These are phyloP conservation scores for Halcyon smyrnensis DNA, from an alignment of 2,797 vertebrate species.

Conservation along the genomic window DNA sequence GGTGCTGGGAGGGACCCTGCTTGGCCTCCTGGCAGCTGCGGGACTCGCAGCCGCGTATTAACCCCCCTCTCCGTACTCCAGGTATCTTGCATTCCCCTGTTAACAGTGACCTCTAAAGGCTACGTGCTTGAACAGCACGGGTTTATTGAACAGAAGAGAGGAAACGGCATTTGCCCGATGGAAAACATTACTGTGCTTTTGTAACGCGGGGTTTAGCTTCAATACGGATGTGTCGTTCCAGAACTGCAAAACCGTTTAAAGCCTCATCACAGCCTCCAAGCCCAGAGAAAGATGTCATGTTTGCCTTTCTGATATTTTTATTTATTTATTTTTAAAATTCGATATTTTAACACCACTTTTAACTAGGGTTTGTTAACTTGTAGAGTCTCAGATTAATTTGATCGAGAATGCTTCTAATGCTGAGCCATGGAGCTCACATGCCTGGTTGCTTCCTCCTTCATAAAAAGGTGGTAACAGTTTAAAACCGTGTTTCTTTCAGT, in stretches of 20 bases:
- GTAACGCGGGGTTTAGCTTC: not conserved
- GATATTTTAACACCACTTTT: not conserved
- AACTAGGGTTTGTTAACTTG: not conserved
- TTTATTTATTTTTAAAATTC: not conserved
- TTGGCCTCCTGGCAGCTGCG: not conserved
- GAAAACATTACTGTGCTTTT: rapidly evolving
- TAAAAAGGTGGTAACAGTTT: not conserved
- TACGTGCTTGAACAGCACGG: not conserved
- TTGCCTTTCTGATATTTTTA: not conserved
- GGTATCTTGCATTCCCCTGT: conserved; percentile 59
- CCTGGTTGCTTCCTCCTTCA: not conserved
- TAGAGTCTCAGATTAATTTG: not conserved
- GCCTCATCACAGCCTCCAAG: not conserved
- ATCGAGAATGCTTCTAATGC: not conserved
- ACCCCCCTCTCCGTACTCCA: not conserved
- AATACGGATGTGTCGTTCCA: not conserved
- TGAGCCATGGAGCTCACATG: not conserved
- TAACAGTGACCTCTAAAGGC: conserved; percentile 85
- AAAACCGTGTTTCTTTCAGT: not conserved
- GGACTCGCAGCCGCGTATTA: not conserved
- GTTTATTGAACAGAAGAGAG: rapidly evolving
- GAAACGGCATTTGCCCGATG: rapidly evolving
- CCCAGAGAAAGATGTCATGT: not conserved
- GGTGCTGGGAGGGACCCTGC: not conserved
- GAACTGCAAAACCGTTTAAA: not conserved